A percentile compares a stretch with the other conserved stretches of the same genome.
Evolutionary conservation across 2,113 vertebrate genomes (phyloP).

Genomic region (Lontra canadensis): DNA sequence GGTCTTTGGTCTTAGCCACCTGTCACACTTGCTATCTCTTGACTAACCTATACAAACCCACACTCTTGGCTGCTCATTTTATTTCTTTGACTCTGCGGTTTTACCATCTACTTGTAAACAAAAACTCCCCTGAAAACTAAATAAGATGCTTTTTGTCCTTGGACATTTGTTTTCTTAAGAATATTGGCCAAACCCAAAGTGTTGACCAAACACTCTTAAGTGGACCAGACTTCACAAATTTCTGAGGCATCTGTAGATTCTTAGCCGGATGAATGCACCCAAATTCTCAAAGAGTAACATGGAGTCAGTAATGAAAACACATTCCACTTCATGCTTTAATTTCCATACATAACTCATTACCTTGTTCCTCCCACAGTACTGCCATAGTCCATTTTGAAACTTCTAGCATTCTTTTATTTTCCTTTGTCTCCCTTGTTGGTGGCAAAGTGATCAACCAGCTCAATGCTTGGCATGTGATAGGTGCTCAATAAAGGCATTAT

Average conservation of each 20-base stretch:
- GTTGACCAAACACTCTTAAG: neutral
- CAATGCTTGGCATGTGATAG: neutral
- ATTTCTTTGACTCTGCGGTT: neutral
- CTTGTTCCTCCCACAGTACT: neutral
- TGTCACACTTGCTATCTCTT: neutral
- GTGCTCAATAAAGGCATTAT: neutral
- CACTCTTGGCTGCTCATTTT: neutral
- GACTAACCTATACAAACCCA: neutral
- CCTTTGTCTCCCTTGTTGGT: neutral
- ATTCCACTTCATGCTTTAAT: neutral
- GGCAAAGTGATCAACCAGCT: neutral
- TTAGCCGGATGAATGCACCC: neutral
- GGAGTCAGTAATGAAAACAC: neutral
- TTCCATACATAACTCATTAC: neutral
- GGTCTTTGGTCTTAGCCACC: no score
- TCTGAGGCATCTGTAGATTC: neutral
- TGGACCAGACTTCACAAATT: neutral
- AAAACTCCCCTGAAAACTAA: neutral
- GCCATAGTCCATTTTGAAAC: neutral
- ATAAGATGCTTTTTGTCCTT: neutral
- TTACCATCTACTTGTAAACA: neutral
- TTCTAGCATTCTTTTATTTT: neutral
- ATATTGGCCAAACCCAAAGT: neutral
- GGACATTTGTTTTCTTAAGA: neutral
- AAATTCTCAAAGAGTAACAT: neutral